Base-by-base conservation (phyloP, 2,888 invertebrate species). In the Nemotelus pantherinus region DNA sequence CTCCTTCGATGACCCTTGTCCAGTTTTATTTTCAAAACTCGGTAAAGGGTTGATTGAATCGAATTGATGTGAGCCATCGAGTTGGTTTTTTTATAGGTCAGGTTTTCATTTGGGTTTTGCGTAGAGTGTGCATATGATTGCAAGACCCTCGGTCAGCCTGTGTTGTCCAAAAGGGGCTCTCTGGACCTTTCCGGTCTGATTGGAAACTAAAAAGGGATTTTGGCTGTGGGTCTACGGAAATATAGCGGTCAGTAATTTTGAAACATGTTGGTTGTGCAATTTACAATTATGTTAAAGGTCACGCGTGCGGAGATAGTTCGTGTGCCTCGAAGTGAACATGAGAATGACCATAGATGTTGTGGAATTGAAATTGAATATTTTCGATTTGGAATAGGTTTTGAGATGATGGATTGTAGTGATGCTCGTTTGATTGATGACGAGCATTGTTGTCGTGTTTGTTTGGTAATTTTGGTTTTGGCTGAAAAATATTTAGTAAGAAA, bases 1-100 rank as follows among this genome's bases (percentile, higher is more conserved):
- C 81, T 79, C 77, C 68, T 76, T 68, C 65, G 47, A 53, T 81
- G 81, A 81, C 81, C 81, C 80, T 80, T 81, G 78, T 81, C 81
- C 80, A 78, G 79, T 74, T 74, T 63, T 80, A 80, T 81, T 81
- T 80, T 81, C 77, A 79, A 80, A 79, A 81, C 79, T 80, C 53
- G 79, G 79, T 55, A 70, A 55, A 43, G 78, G 80, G 80, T 79
- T 78, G 78, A 77, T 76, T 79, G 78, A 80, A 79, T 80, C 75
- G 78, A 77, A 77, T 75, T 43, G 41, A 4, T 41, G 3, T 63
- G 71, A 64, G 5, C 48, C 39, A 53, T n/a, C 53, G 7, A 41
- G 41, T 43, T 50, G 72, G n/a, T 58, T 3, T 76, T 50, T 44
- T 3, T 72, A 44, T 10, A 25, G 70, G 43, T 41, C 53, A 41